Evolutionary conservation across 2,113 vertebrate species (phyloP), one percentile per base, ranked within the genome.

Genomic region (Chaetorhynchus papuensis): DNA sequence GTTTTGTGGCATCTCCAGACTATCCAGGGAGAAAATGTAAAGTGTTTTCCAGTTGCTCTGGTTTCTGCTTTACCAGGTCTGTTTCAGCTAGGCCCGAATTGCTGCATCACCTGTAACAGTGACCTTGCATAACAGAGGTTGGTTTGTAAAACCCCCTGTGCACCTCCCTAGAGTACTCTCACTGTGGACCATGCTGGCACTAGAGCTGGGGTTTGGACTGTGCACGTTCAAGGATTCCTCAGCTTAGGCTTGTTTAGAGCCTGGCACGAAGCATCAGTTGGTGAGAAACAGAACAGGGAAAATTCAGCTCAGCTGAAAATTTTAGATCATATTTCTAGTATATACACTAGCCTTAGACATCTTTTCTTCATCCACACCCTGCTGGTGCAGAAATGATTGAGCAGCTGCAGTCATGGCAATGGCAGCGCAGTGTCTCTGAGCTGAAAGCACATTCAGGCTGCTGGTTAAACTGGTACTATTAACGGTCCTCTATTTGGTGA

Each of bases 111-210:
- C 44, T 59, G 1, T 35, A 68, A 21, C 5, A 56, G 20, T 15
- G 59, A 31, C 28, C 37, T 15, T 31, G 9, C 1, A 0, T 5
- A 56, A 21, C 8, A 74, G 24, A 82, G 60, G 6, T 1, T 76
- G 53, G 23, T 68, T 75, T 60, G 45, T 16, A 33, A 52, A 50
- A 39, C 2, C 13, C 12, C 6, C 33, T 4, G 15, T 26, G 13
- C 33, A 10, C 28, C 16, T n/a, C 1, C 0, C 23, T 14, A 1
- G 37, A 45, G 33, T 8, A 14, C 28, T n/a, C 39, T 52, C 14
- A 4, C 17, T 9, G 42, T 26, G 52, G 39, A 30, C 39, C 39
- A 6, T 37, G 37, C 3, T 0, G 0, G 17, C 44, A 13, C 37
- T 7, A 0, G 30, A 23, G 12, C 22, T 56, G 70, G 54, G 47